phyloP scores from a whole-genome alignment of 2,797 vertebrate genomes.

The Scyliorhinus canicula region DNA sequence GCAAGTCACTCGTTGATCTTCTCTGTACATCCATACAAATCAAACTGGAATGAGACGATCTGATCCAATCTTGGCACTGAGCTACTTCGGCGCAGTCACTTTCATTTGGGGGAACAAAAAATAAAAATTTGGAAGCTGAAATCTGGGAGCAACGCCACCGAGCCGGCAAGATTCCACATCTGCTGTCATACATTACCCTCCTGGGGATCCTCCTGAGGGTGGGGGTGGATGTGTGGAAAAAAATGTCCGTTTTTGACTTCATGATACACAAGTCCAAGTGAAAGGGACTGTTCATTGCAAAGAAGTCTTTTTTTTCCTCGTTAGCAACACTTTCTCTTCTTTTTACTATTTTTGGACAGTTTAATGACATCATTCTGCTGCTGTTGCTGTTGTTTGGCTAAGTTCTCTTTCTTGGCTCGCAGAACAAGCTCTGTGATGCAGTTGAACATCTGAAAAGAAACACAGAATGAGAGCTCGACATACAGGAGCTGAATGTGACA shows the following conservation, averaged over 20 bases:
- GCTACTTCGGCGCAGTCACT: constrained; percentile 69
- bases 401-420: constrained; percentile 92
- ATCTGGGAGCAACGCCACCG: constrained; percentile 77
- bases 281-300: constrained; percentile 63
- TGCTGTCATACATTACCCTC: constrained; percentile 65
- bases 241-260: constrained; percentile 50
- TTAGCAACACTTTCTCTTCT: constrained; percentile 98
- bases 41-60: constrained; percentile 42
- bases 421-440: constrained; percentile 98
- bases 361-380: constrained; percentile 97
- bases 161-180: constrained; percentile 70
- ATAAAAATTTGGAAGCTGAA: constrained; percentile 64
- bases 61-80: constrained; percentile 59
- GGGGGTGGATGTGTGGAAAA: constrained; percentile 15
- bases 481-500: constrained; percentile 10
- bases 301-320: constrained; percentile 50
- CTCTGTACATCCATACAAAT: constrained; percentile 53
- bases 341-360: constrained; percentile 95
- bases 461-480: background rate
- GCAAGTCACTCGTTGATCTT: constrained; percentile 63
- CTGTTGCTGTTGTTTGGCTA: constrained; percentile 94
- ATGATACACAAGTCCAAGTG: constrained; percentile 64
- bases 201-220: too few species aligned
- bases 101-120: constrained; percentile 71
- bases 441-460: constrained; percentile 87